phyloP scores from a whole-genome alignment of 2,888 invertebrate species.

The Cheilosia impressa region DNA sequence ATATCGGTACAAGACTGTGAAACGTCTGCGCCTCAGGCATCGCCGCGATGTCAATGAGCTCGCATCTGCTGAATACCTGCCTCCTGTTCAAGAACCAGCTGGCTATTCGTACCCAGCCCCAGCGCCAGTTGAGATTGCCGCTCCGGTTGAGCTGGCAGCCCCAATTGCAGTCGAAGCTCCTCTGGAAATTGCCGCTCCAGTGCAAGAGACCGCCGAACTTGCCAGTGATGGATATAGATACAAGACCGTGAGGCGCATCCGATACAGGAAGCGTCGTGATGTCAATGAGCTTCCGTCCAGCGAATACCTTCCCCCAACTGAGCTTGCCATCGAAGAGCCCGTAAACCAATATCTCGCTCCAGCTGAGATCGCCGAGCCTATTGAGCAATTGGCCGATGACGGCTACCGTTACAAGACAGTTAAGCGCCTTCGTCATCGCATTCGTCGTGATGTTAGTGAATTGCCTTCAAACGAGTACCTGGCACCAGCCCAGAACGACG shows the following conservation, averaged over 20 bases:
- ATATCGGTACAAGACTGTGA: too few relatives aligned
- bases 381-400: slow-evolving; percentile 65
- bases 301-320: slow-evolving; percentile 77
- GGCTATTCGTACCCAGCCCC: slow-evolving; percentile 64
- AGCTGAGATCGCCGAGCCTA: background rate
- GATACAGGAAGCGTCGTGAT: slow-evolving; percentile 79
- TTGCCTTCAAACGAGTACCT: slow-evolving; percentile 51
- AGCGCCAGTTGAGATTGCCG: slow-evolving; percentile 32
- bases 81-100: slow-evolving; percentile 32
- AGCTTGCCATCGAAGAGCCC: background rate
- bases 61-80: slow-evolving; percentile 35
- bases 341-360: slow-evolving; percentile 24
- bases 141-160: slow-evolving; percentile 25
- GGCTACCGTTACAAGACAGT: slow-evolving; percentile 77
- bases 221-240: slow-evolving; percentile 77
- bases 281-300: slow-evolving; percentile 78
- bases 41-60: slow-evolving; percentile 64
- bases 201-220: slow-evolving; percentile 33
- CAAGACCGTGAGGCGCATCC: slow-evolving; percentile 74
- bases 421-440: slow-evolving; percentile 71
- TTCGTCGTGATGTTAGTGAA: slow-evolving; percentile 76
- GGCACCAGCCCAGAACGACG: slow-evolving; percentile 27
- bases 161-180: slow-evolving; percentile 36
- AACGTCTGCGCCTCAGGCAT: slow-evolving; percentile 47
- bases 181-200: slow-evolving; percentile 17